These are phyloP conservation scores for Telenomus remus DNA, from an alignment of 1,140 invertebrate species.

Conservation along the genomic window DNA sequence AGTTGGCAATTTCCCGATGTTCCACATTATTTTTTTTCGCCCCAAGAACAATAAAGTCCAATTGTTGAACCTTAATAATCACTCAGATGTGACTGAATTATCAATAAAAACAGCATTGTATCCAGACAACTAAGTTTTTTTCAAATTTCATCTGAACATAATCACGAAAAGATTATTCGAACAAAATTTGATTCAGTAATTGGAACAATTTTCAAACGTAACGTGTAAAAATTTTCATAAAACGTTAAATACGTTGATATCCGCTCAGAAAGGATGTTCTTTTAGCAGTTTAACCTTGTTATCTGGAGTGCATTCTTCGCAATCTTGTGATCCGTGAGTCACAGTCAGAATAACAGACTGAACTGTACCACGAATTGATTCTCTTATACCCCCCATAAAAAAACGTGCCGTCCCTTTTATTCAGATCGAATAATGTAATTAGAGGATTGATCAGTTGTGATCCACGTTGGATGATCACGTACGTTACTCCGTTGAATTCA, in stretches of 20 bases:
- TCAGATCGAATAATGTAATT: constrained; percentile 29
- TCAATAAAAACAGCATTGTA: background rate
- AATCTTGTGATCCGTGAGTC: constrained; percentile 17
- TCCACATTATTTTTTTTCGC: constrained; percentile 11
- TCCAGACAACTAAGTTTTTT: too few relatives aligned
- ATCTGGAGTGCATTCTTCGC: constrained; percentile 34
- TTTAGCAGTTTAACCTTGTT: constrained; percentile 27
- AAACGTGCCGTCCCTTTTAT: constrained; percentile 20
- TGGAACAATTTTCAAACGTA: too few relatives aligned
- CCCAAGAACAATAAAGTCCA: constrained; percentile 12
- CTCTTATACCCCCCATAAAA: constrained; percentile 29
- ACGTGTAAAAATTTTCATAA: too few relatives aligned
- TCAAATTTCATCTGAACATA: too few relatives aligned
- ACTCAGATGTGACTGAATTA: background rate
- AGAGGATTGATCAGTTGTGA: constrained; percentile 4
- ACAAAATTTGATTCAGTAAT: too few relatives aligned
- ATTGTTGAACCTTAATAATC: constrained; percentile 14
- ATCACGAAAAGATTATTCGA: too few relatives aligned
- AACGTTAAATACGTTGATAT: constrained; percentile 21
- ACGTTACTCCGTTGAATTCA: constrained; percentile 13
- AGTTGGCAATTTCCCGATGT: constrained; percentile 13
- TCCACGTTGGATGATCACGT: too few relatives aligned
- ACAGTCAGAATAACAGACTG: constrained; percentile 33
- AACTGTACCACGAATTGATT: constrained; percentile 32
- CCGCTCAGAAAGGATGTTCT: constrained; percentile 39